phyloP scores from a whole-genome alignment of 2,113 vertebrate genomes.

The Cyanoramphus novaezelandiae region DNA sequence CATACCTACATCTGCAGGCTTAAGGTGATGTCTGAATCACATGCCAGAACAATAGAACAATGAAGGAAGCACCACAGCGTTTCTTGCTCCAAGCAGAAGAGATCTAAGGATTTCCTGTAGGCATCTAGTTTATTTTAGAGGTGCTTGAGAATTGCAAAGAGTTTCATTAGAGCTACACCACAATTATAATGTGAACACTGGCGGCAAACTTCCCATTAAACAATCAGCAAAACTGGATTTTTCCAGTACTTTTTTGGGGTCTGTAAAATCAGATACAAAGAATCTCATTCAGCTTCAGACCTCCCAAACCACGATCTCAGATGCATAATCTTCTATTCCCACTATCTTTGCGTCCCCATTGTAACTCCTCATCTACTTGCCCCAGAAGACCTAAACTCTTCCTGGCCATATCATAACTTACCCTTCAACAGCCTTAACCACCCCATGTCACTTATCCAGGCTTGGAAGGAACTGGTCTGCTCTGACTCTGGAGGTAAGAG shows the following conservation, averaged over 20 bases:
- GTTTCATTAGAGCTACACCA: background rate
- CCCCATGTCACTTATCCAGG: background rate
- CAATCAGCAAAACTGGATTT: background rate
- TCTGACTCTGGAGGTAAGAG: background rate
- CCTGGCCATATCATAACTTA: background rate
- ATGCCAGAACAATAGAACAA: background rate
- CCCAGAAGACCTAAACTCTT: background rate
- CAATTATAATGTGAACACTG: background rate
- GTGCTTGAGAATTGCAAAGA: background rate
- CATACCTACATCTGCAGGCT: background rate
- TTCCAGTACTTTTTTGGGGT: rapidly evolving
- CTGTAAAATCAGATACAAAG: background rate
- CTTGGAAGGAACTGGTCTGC: background rate
- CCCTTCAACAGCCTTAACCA: background rate
- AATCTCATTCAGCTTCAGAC: background rate
- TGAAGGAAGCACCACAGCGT: background rate
- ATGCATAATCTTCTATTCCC: background rate
- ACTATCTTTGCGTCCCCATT: background rate
- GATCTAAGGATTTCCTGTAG: background rate
- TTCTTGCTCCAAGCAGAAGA: background rate
- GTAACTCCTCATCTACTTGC: background rate
- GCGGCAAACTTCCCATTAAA: background rate
- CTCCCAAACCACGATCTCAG: background rate
- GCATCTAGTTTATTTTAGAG: background rate
- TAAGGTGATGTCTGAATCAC: background rate